Evolutionary conservation across 2,113 vertebrate genomes (phyloP), one percentile per base, ranked within the genome.

Genomic region (Garra rufa): DNA sequence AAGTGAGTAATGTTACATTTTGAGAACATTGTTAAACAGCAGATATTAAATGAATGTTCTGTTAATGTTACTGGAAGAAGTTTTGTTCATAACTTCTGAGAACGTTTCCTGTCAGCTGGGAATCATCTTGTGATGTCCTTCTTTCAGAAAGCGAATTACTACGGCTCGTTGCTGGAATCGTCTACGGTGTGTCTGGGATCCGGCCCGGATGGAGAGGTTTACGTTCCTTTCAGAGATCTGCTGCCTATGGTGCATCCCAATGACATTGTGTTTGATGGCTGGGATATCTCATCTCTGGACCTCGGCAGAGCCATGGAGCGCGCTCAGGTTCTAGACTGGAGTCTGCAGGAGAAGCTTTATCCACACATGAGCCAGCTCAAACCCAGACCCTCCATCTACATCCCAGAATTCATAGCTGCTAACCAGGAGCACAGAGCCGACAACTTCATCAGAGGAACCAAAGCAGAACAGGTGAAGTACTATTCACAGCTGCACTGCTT

Each of bases 281-380:
- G 98, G 98, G 98, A 99, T 88, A 97, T 99, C 85, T 99, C 98
- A 0, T 97, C 96, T 0, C 82, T 98, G 93, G 96, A 99, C 89
- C 94, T 99, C 85, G 96, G 96, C 0, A 89, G 93, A 71, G 96
- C 97, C 0, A 99, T 99, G 98, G 89, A 89, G 87, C 91, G 97
- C 26, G 98, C 97, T 0, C 90, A 96, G 89, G 97, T 98, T 81
- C 89, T 98, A 24, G 97, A 99, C 61, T 98, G 97, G 96, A 88
- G 92, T 0, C 92, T 99, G 83, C 98, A 98, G 89, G 96, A 99
- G 91, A 96, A 97, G 88, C 96, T 99, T n/a, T 93, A 92, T 79
- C 93, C 96, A 0, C 83, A 95, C 90, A 95, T 99, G 97, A 94
- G 93, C 89, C 74, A 85, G 73, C 87, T 99, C 89, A 96, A 95